phyloP scores from a whole-genome alignment of 1,140 invertebrate species.

The Dermatophagoides farinae region DNA sequence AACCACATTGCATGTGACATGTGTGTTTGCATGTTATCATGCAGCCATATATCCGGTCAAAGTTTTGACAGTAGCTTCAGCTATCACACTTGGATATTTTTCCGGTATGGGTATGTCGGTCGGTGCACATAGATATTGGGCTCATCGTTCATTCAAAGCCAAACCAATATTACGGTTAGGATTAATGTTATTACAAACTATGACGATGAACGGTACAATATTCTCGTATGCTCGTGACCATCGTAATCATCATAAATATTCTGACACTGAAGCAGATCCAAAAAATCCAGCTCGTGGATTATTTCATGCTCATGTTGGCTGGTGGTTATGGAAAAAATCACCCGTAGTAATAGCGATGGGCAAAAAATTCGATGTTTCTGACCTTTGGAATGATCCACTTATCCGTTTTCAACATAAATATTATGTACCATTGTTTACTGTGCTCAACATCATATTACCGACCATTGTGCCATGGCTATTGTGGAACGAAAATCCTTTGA shows the following conservation, averaged over 20 bases:
- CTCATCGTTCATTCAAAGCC: conserved; percentile 17
- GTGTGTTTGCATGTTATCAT: too few relatives aligned
- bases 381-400: not conserved
- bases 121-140: conserved; percentile 17
- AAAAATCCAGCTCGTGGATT: conserved; percentile 56
- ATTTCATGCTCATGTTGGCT: conserved; percentile 74
- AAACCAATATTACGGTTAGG: conserved; percentile 32
- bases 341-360: conserved; percentile 69
- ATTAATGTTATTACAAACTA: conserved; percentile 37
- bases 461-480: not conserved
- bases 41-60: not conserved
- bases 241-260: conserved; percentile 56
- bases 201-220: conserved; percentile 49
- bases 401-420: not conserved
- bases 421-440: not conserved
- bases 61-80: not conserved
- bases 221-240: conserved; percentile 70
- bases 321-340: conserved; percentile 73
- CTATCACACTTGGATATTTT: not conserved
- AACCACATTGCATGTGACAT: too few relatives aligned
- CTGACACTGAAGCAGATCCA: conserved; percentile 57
- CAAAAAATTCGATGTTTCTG: conserved; percentile 35
- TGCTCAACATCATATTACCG: not conserved
- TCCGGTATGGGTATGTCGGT: conserved; percentile 7
- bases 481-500: not conserved